A percentile compares a stretch with the other conserved stretches of the same genome.
Evolutionary conservation across 2,888 invertebrate species (phyloP).

Genomic region (Periphyllus acericola): DNA sequence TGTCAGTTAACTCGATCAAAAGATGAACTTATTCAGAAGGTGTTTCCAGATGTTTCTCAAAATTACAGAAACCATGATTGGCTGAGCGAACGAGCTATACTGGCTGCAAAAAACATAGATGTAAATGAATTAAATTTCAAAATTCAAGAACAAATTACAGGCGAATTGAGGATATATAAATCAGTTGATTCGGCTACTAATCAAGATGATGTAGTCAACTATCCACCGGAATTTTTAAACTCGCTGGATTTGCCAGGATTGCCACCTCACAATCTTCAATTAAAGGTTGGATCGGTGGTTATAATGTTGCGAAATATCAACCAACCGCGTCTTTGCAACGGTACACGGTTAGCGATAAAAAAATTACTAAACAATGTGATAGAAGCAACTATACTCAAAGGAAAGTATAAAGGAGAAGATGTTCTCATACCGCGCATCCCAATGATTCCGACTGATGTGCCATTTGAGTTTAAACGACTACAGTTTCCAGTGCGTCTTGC

Average conservation of each 20-base stretch:
- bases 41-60: constrained; percentile 66
- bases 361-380: constrained; percentile 31
- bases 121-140: constrained; percentile 66
- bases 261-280: constrained; percentile 42
- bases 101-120: constrained; percentile 64
- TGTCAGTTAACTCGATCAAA: constrained; percentile 65
- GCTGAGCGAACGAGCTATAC: constrained; percentile 39
- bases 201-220: constrained; percentile 20
- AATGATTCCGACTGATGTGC: constrained; percentile 63
- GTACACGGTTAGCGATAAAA: constrained; percentile 18
- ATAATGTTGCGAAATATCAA: constrained; percentile 37
- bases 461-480: constrained; percentile 64
- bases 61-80: constrained; percentile 46
- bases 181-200: constrained; percentile 37
- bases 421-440: too few species aligned
- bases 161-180: constrained; percentile 63
- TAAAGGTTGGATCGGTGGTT: constrained; percentile 28
- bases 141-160: constrained; percentile 65
- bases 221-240: constrained; percentile 40
- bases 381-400: too few species aligned
- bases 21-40: constrained; percentile 65
- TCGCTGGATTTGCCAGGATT: constrained; percentile 37
- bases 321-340: constrained; percentile 25
- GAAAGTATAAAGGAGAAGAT: too few species aligned
- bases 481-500: constrained; percentile 65